A percentile compares a stretch with the other conserved stretches of the same genome.
Evolutionary conservation across 2,888 invertebrate genomes (phyloP).

Genomic region (Chymomyza amoena): DNA sequence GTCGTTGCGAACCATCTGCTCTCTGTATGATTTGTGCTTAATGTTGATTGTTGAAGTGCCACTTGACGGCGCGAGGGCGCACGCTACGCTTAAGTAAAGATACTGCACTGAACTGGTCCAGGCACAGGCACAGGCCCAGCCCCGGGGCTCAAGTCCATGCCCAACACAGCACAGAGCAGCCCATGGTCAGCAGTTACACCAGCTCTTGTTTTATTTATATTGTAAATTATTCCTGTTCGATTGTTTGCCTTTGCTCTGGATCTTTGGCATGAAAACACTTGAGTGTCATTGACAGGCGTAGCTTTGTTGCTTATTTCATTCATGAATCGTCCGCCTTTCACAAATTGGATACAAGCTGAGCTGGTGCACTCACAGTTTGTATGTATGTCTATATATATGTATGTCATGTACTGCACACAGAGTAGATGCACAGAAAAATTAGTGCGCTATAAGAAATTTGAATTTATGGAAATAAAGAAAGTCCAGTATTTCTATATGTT

Average conservation of each 20-base stretch:
- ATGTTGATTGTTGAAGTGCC: conserved; percentile 69
- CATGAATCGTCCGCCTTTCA: conserved; percentile 66
- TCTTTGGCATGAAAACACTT: conserved; percentile 67
- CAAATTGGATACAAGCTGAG: conserved; percentile 43
- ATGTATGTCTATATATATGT: too few relatives aligned
- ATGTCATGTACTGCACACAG: too few relatives aligned
- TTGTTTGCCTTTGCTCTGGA: conserved; percentile 70
- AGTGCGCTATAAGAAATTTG: not conserved
- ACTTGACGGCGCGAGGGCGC: conserved; percentile 68
- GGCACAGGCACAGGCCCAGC: not conserved
- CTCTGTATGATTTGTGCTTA: conserved; percentile 43
- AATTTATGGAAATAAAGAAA: not conserved
- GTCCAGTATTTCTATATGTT: not conserved
- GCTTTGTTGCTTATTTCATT: conserved; percentile 50
- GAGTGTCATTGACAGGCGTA: conserved; percentile 61
- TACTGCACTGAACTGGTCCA: conserved; percentile 3
- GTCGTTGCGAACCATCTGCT: conserved; percentile 62
- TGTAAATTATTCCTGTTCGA: conserved; percentile 74
- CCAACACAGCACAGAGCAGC: not conserved
- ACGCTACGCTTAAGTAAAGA: conserved; percentile 57
- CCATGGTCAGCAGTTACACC: conserved; percentile 4
- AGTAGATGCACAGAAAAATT: too few relatives aligned
- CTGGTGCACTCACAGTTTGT: not conserved
- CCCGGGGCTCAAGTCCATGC: not conserved
- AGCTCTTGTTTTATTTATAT: conserved; percentile 66